Base-by-base conservation (phyloP, 2,888 invertebrate species). In the Tipula vernalis region DNA sequence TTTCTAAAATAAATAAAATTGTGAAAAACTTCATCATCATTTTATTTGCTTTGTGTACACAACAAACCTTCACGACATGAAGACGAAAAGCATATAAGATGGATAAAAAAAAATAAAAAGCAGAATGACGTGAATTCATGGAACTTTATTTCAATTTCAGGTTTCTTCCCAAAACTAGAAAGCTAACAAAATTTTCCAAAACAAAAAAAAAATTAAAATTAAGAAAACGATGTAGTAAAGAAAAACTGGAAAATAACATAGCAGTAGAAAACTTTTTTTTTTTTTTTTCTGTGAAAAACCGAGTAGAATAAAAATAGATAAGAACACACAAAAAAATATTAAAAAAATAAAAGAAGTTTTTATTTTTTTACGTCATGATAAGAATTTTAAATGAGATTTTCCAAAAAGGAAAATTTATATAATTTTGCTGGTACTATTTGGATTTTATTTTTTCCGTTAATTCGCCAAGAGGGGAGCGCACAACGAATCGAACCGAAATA, bases 221-320 rank as follows among this genome's bases (percentile, higher is more conserved):
- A 51, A n/a, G 51, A 51, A 51, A 51, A n/a, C 51, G 51, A 51
- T 51, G 51, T 51, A 51, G 15, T 15, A 51, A 71, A 71, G 71
- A 71, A 71, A 71, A 71, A 18, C 71, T 71, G 71, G 71, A 71
- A 71, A 71, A 71, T 71, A 71, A 71, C 71, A 71, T 10, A 71
- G n/a, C n/a, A n/a, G 71, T 71, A 71, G 28, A 71, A 71, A 71
- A 71, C 15, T 71, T 71, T 71, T 18, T 71, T 71, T 71, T 10
- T 10, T 71, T n/a, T n/a, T n/a, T n/a, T n/a, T n/a, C n/a, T 28
- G 71, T 71, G 71, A 71, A 71, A 71, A 71, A 71, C 71, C 28
- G 71, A 71, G 71, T 71, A 71, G 71, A 71, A 71, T 71, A 71
- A 71, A 71, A 71, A 71, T 71, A 71, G 71, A 71, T 71, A 71